Base-by-base conservation (phyloP, 2,888 invertebrate genomes). In the Calameuta idolon region DNA sequence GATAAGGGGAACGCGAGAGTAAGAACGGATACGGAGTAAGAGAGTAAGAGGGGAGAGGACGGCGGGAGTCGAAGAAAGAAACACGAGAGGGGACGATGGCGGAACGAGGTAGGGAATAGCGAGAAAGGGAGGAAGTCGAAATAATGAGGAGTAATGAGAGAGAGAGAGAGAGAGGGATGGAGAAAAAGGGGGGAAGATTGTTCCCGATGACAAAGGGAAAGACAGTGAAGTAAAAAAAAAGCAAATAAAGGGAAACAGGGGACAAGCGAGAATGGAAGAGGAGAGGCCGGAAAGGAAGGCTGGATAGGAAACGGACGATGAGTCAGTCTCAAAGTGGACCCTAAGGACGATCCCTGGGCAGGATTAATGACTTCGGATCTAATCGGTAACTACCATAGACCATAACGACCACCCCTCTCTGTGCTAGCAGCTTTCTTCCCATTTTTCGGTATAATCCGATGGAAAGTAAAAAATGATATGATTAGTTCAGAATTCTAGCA, bases 1-100 rank as follows among this genome's bases (percentile, higher is more conserved):
- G 91, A 91, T 90, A 91, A 90, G 90, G 89, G 90, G 89, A 86
- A 55, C 69, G 75, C 68, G 76, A 73, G 79, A 74, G 74, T 74
- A 77, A 69, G 74, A 73, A 31, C 68, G 40, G 71, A 74, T 74
- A 73, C 35, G 73, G 77, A 23, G 73, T 78, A 77, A 71, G 33
- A 31, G 69, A 73, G 76, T 12, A 3, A 69, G 71, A 74, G 69
- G 69, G 75, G 74, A 12, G 73, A 33, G 68, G 34, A 69, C 33
- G 40, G n/a, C 69, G 74, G 69, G 68, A 69, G 55, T 75, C 75
- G 76, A 77, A 68, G 78, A 69, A 35, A 74, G 74, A 69, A 74
- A 68, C 15, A 15, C 0, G 4, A 3, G 77, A 78, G 79, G 79
- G 75, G 12, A 3, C 9, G 69, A n/a, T 69, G 75, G 76, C 73